phyloP scores from a whole-genome alignment of 2,888 invertebrate species.

The Ceriagrion tenellum region DNA sequence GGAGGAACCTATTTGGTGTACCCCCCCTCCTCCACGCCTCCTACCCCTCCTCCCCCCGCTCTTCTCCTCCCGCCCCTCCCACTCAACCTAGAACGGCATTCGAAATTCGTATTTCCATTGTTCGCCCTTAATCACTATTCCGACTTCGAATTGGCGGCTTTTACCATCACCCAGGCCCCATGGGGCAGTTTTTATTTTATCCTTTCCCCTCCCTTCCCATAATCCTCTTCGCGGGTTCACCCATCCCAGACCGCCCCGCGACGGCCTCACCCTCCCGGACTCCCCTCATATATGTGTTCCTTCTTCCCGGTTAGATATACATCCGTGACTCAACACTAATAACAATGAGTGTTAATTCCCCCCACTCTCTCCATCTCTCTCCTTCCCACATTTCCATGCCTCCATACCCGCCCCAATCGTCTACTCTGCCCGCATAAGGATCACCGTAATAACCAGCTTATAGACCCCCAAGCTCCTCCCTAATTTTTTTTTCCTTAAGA shows the following conservation, averaged over 20 bases:
- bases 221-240: neutral
- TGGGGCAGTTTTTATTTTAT: slow-evolving; percentile 34
- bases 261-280: neutral
- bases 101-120: slow-evolving; percentile 62
- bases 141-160: slow-evolving; percentile 63
- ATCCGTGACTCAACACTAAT: slow-evolving; percentile 62
- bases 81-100: slow-evolving; percentile 46
- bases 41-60: slow-evolving; percentile 1
- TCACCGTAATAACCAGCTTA: slow-evolving; percentile 39
- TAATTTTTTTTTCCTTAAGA: neutral
- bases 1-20: slow-evolving; percentile 23
- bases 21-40: neutral
- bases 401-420: neutral
- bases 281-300: neutral
- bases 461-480: neutral
- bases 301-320: slow-evolving; percentile 4
- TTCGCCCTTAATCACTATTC: slow-evolving; percentile 66
- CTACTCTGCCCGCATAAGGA: slow-evolving; percentile 25
- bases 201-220: neutral
- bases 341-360: slow-evolving; percentile 53
- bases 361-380: neutral
- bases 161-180: slow-evolving; percentile 37
- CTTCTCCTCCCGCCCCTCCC: slow-evolving; percentile 9
- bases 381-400: neutral
- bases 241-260: neutral